These are phyloP conservation scores for Psittacula cyanocephala DNA, from an alignment of 2,113 vertebrate genomes.

Conservation along the genomic window DNA sequence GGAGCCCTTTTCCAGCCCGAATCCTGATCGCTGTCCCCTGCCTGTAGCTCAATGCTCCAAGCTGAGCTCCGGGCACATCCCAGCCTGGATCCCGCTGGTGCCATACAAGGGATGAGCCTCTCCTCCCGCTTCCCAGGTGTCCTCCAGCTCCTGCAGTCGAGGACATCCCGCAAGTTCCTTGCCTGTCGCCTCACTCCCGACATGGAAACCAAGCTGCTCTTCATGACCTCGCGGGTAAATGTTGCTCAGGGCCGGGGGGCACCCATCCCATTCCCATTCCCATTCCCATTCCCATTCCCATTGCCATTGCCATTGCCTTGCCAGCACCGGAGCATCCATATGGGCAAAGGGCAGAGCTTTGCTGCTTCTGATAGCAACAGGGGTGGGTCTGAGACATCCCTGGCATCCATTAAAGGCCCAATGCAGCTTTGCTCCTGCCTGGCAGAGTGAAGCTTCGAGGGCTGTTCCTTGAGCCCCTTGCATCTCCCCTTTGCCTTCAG, in stretches of 20 bases:
- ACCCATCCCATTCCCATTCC: not conserved
- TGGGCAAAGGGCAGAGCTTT: not conserved
- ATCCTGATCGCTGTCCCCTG: not conserved
- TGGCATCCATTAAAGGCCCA: not conserved
- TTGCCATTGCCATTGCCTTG: not conserved
- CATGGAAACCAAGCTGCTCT: conserved; percentile 98
- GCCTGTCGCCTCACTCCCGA: conserved; percentile 95
- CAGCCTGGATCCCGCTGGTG: accelerated
- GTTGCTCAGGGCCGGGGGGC: accelerated
- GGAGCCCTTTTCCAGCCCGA: not conserved
- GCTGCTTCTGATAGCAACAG: not conserved
- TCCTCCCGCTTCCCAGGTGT: conserved; percentile 74
- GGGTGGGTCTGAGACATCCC: not conserved
- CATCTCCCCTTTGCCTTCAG: conserved; percentile 46
- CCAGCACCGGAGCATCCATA: not conserved
- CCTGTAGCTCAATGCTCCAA: accelerated
- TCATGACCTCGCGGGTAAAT: conserved; percentile 94
- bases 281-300: not conserved
- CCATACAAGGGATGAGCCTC: not conserved
- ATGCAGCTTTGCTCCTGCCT: not conserved
- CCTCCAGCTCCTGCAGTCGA: conserved; percentile 91
- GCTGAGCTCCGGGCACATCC: not conserved
- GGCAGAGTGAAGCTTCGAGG: not conserved
- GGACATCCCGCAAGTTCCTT: conserved; percentile 94
- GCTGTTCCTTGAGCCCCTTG: not conserved